A percentile compares a stretch with the other conserved stretches of the same genome.
phyloP scores from a whole-genome alignment of 35 echinoderm and acorn worm species.

The Ptychodera flava region DNA sequence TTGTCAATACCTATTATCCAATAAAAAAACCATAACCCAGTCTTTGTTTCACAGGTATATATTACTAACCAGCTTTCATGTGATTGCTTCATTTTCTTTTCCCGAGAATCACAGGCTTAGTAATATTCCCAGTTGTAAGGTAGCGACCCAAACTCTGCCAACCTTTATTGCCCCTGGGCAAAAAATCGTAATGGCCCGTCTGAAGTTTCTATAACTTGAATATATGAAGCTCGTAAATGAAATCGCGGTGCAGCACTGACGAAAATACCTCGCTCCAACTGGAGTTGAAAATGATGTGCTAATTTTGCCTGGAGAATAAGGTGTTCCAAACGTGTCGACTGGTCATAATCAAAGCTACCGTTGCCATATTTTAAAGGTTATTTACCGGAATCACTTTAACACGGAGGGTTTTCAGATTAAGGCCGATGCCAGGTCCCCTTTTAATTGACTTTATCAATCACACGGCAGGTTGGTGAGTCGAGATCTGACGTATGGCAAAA shows the following conservation, averaged over 20 bases:
- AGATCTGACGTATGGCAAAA: not conserved
- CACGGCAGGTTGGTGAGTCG: not conserved
- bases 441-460: not conserved
- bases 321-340: too few species aligned
- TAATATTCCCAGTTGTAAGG: not conserved
- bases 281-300: too few species aligned
- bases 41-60: too few species aligned
- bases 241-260: too few species aligned
- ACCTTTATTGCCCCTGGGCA: too few species aligned
- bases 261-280: too few species aligned
- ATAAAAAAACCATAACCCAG: too few species aligned
- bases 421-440: not conserved
- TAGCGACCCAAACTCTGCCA: too few species aligned
- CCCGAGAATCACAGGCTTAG: not conserved
- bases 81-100: not conserved
- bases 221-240: not conserved
- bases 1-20: too few species aligned
- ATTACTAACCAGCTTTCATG: not conserved
- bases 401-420: not conserved
- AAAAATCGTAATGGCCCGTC: not conserved
- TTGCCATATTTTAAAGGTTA: too few species aligned
- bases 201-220: not conserved
- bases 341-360: too few species aligned
- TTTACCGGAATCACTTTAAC: not conserved
- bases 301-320: too few species aligned